Evolutionary conservation across 1,140 invertebrate genomes (phyloP).

Genomic region (Procambarus virginalis): DNA sequence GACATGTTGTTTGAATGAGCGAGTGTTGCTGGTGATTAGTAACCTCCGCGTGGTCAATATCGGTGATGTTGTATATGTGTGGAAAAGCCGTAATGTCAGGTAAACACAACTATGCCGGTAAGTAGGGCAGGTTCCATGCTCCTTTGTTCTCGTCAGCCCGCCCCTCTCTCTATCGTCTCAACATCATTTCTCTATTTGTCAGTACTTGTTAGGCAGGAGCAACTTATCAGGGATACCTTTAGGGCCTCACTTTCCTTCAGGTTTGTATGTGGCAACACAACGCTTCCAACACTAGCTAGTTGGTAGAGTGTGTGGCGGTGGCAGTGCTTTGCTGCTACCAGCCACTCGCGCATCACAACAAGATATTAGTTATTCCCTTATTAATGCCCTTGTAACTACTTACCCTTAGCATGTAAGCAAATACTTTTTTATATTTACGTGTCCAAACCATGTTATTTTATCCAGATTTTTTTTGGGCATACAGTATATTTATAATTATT

Average conservation of each 20-base stretch:
- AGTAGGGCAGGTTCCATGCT: slow-evolving; percentile 28
- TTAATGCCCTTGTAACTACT: slow-evolving; percentile 49
- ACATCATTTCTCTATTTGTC: slow-evolving; percentile 12
- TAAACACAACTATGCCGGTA: slow-evolving; percentile 54
- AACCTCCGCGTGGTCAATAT: slow-evolving; percentile 19
- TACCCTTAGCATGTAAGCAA: slow-evolving; percentile 42
- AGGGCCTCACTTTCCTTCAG: slow-evolving; percentile 58
- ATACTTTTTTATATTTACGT: slow-evolving; percentile 45
- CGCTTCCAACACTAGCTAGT: slow-evolving; percentile 56
- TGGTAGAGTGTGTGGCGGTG: not conserved
- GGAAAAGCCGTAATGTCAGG: slow-evolving; percentile 47
- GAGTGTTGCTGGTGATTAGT: slow-evolving; percentile 1
- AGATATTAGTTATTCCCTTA: slow-evolving; percentile 42
- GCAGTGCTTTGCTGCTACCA: not conserved
- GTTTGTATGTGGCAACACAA: slow-evolving; percentile 50
- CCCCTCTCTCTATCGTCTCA: slow-evolving; percentile 13
- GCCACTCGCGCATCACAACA: slow-evolving; percentile 29
- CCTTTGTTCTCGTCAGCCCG: slow-evolving; percentile 26
- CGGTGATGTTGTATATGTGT: slow-evolving; percentile 1
- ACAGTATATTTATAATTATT: slow-evolving; percentile 12
- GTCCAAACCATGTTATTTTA: slow-evolving; percentile 16
- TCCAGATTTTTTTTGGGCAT: slow-evolving; percentile 33
- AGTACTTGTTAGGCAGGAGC: slow-evolving; percentile 56
- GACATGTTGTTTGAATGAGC: not conserved
- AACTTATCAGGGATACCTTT: slow-evolving; percentile 61